Evolutionary conservation across 2,888 invertebrate species (phyloP), one percentile per base, ranked within the genome.

Genomic region (Bellardia bayeri): DNA sequence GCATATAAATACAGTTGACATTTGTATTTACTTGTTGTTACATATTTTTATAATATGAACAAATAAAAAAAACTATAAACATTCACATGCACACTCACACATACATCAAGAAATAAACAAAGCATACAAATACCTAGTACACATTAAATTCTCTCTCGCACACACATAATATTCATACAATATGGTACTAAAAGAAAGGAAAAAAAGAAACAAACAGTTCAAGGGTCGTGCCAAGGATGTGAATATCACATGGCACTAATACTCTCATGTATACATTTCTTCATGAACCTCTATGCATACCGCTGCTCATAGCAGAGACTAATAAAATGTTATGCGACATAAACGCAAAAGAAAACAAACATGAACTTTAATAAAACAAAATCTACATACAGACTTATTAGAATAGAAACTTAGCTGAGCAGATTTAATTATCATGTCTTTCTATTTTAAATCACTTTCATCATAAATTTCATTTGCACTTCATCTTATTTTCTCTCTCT

Each of bases 11-110:
- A 69, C 74, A 79, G 82, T 82, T 85, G 87, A 85, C 87, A 87
- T 87, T 85, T 82, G 87, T 85, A 87, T 85, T 85, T 82, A 85
- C 82, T 82, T 79, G 87, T 85, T 85, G 85, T 85, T 79, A 75
- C 64, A 87, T 75, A 79, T 85, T 87, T 66, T 64, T 75, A 69
- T 69, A 82, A 45, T 78, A 83, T 66, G 64, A 69, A 76, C 76
- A 42, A 69, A 51, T 78, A 58, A 78, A 78, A 83, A 72, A 72
- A 82, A 82, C 69, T 61, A 69, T 63, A 69, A 75, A 76, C 54
- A 61, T n/a, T 72, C 23, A 72, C 49, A 78, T 23, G 33, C 81
- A 66, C 68, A 49, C 30, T 23, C 23, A 71, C 13, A 68, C n/a
- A 58, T 51, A 2, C 16, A 56, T 8, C n/a, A 37, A 80, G 54